Percentiles rank a stretch among this genome's conserved stretches.
Evolutionary conservation across 2,113 vertebrate genomes (phyloP).

Genomic region (Apteryx mantelli): DNA sequence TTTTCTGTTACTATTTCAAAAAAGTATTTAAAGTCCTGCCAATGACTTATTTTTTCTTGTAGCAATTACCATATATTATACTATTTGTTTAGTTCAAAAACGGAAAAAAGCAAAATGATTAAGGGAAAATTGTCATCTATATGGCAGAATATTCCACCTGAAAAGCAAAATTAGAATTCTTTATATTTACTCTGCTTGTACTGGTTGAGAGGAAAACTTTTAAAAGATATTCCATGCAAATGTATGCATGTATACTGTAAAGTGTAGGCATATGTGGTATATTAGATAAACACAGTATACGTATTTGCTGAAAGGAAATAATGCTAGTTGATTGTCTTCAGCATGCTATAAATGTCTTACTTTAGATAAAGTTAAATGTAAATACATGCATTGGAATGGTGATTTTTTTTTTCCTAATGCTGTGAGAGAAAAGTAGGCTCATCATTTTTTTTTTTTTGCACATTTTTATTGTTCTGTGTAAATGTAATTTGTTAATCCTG

Average conservation of each 20-base stretch:
- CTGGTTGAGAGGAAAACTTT: conserved; percentile 3
- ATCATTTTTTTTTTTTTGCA: conserved; percentile 58
- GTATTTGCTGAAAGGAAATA: conserved; percentile 44
- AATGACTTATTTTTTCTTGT: neutral
- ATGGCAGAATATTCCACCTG: neutral
- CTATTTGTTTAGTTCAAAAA: neutral
- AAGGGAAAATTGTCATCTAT: neutral
- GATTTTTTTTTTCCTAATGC: conserved; percentile 69
- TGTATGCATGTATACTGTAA: neutral
- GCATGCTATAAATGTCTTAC: conserved; percentile 72
- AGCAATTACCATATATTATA: neutral
- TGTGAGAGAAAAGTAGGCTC: conserved; percentile 78
- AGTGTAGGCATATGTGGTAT: neutral
- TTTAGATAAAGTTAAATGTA: conserved; percentile 76
- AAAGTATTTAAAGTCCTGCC: neutral
- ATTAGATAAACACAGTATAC: neutral
- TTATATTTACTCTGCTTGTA: neutral
- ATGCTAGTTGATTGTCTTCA: conserved; percentile 43
- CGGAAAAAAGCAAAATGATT: neutral
- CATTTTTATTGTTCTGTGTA: conserved; percentile 90
- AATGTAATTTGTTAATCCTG: conserved; percentile 93
- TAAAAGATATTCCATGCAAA: neutral
- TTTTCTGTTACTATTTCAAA: neutral
- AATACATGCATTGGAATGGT: conserved; percentile 68
- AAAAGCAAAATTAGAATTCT: neutral